Evolutionary conservation across 2,113 vertebrate species (phyloP).

Genomic region (Sula dactylatra): DNA sequence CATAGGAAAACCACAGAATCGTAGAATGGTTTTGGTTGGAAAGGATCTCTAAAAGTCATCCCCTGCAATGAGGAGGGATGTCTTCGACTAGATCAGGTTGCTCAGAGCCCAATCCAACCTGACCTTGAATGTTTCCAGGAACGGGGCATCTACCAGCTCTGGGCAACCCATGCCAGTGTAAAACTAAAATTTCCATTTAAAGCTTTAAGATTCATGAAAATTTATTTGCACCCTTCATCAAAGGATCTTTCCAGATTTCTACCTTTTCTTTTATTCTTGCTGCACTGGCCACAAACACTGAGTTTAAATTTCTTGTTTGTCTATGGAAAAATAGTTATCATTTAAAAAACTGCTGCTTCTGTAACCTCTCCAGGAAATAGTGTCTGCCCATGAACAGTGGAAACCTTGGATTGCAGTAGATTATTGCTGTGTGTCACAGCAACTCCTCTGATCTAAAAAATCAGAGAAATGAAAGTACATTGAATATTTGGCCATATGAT

Average conservation of each 20-base stretch:
- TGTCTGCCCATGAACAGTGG: background rate
- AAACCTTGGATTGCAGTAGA: background rate
- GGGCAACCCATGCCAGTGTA: background rate
- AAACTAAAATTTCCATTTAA: background rate
- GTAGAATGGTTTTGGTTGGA: background rate
- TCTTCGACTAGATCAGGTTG: background rate
- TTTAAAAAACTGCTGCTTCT: background rate
- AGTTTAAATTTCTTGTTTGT: background rate
- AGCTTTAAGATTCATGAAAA: background rate
- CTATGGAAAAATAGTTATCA: background rate
- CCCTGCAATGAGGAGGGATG: background rate
- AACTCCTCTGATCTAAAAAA: background rate
- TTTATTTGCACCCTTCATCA: background rate
- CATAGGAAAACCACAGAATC: background rate
- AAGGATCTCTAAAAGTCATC: background rate
- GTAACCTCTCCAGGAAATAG: background rate
- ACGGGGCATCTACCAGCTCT: background rate
- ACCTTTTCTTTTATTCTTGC: background rate
- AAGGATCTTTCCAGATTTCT: background rate
- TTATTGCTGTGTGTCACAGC: background rate
- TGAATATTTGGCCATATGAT: background rate
- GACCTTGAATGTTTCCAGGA: background rate
- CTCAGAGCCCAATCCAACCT: background rate
- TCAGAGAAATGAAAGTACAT: background rate
- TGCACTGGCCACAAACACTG: background rate